Conservation (phyloP, 2,888 invertebrate species). For the Drosophila subquinaria region DNA sequence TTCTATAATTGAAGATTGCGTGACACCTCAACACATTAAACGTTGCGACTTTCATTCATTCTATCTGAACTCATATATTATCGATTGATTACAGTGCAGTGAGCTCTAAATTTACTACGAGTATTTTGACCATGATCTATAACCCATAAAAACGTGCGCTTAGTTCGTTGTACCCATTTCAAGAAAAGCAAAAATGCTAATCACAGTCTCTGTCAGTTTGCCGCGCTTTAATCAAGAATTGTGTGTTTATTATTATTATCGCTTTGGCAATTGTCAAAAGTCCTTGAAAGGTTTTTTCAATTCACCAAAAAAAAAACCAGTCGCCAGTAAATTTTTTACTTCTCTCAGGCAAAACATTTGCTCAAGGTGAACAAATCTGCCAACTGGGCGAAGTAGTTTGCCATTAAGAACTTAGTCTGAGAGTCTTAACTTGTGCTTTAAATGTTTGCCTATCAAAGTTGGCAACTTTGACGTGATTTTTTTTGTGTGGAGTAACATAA, state of each 20-base stretch:
- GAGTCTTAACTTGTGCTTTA: conserved; percentile 9
- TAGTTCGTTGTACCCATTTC: conserved; percentile 43
- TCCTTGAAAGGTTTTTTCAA: conserved; percentile 47
- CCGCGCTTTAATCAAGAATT: conserved; percentile 42
- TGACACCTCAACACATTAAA: conserved; percentile 32
- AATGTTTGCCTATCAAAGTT: conserved; percentile 6
- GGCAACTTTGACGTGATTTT: neutral
- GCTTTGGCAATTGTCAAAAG: conserved; percentile 41
- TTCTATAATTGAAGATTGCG: conserved; percentile 49
- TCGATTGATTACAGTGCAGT: conserved; percentile 20
- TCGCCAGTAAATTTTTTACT: conserved; percentile 10
- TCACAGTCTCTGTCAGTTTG: conserved; percentile 21
- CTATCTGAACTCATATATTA: conserved; percentile 21
- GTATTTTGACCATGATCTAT: conserved; percentile 39
- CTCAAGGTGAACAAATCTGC: conserved; percentile 50
- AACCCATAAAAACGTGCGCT: conserved; percentile 24
- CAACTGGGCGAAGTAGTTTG: conserved; percentile 21
- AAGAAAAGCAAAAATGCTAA: conserved; percentile 31
- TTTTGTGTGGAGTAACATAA: neutral
- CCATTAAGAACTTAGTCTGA: conserved; percentile 26
- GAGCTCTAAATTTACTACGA: neutral
- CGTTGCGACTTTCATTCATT: conserved; percentile 19
- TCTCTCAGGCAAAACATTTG: conserved; percentile 27
- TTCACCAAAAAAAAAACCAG: conserved; percentile 37
- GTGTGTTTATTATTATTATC: conserved; percentile 25